A percentile compares a stretch with the other conserved stretches of the same genome.
These are phyloP conservation scores for Tragelaphus strepsiceros DNA, from an alignment of 2,113 vertebrate genomes.

Conservation along the genomic window DNA sequence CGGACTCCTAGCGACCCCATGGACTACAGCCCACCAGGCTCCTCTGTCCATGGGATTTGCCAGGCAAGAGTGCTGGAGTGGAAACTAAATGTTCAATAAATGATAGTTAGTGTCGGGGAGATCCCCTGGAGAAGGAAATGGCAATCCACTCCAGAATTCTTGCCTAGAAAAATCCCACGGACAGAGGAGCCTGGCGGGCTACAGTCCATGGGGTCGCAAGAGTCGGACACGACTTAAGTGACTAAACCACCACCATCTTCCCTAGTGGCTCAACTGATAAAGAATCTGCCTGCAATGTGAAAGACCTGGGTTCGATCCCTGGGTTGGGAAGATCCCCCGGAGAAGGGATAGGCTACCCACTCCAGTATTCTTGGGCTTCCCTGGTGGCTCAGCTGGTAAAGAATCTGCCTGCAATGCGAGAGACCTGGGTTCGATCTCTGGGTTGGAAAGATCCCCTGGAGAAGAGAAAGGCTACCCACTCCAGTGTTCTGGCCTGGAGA, in stretches of 20 bases:
- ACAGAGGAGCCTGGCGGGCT: neutral
- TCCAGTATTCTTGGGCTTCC: too few species aligned
- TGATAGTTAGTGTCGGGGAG: neutral
- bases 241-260: neutral
- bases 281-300: neutral
- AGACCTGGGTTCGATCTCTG: neutral
- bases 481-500: neutral
- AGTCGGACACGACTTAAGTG: neutral
- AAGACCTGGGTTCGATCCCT: neutral
- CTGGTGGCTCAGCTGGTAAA: too few species aligned
- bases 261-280: neutral
- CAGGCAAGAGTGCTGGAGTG: too few species aligned
- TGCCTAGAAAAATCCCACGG: neutral
- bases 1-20: too few species aligned
- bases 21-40: too few species aligned
- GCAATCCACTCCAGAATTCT: neutral
- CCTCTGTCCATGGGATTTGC: too few species aligned
- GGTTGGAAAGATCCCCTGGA: neutral
- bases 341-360: neutral
- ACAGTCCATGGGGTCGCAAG: neutral
- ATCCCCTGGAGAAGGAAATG: neutral
- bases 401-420: neutral
- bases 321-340: neutral
- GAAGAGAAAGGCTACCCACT: neutral
- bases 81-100: constrained; percentile 1